A percentile compares a stretch with the other conserved stretches of the same genome.
Conservation (phyloP, 2,888 invertebrate species). For the Aromia moschata region DNA sequence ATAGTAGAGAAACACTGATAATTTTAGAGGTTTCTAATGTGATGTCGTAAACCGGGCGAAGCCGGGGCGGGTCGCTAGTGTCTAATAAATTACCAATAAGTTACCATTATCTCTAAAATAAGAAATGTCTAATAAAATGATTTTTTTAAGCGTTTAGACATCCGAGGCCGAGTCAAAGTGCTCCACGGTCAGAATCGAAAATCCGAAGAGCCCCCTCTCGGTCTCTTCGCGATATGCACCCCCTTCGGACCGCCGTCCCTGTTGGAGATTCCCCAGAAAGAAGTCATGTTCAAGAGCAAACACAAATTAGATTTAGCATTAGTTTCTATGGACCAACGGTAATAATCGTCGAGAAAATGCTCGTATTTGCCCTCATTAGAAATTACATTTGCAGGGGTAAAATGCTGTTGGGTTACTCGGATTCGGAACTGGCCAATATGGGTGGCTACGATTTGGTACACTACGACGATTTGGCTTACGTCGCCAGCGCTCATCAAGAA, state of each 20-base stretch:
- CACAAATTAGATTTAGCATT: slow-evolving; percentile 97
- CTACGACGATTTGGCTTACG: slow-evolving; percentile 96
- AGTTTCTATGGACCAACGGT: slow-evolving; percentile 97
- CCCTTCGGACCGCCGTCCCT: slow-evolving; percentile 98
- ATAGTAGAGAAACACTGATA: no score
- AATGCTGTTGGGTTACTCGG: slow-evolving; percentile 92
- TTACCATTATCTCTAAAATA: no score
- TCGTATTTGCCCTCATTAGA: no score
- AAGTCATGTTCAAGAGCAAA: slow-evolving; percentile 99
- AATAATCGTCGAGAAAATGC: slow-evolving; percentile 31
- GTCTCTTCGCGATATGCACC: slow-evolving; percentile 96
- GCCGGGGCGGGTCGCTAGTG: no score
- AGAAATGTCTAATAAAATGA: no score
- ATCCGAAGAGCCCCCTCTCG: slow-evolving; percentile 92
- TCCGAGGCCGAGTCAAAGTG: slow-evolving; percentile 94
- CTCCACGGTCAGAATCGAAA: slow-evolving; percentile 96
- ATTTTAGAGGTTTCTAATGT: no score
- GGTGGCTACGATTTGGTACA: slow-evolving; percentile 99
- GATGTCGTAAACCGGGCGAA: no score
- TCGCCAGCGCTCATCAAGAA: slow-evolving; percentile 99
- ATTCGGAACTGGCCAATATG: slow-evolving; percentile 88
- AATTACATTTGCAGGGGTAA: slow-evolving; percentile 90
- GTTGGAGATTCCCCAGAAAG: slow-evolving; percentile 96
- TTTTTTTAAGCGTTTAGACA: slow-evolving; percentile 91
- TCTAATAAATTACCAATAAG: no score